phyloP scores from a whole-genome alignment of 2,888 invertebrate species.

The Zaprionus obscuricornis region DNA sequence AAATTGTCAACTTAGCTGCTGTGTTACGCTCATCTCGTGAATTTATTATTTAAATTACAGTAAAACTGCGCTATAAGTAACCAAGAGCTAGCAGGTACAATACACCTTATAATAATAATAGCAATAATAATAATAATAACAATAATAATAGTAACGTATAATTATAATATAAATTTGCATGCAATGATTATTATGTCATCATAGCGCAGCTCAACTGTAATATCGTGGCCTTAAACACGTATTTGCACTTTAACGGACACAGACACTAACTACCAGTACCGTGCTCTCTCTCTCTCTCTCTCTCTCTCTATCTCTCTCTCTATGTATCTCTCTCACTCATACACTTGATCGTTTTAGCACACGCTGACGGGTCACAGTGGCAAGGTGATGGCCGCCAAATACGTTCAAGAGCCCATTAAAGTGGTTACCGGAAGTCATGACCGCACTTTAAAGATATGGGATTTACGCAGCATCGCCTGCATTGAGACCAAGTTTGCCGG shows the following conservation, averaged over 20 bases:
- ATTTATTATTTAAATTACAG: too few relatives aligned
- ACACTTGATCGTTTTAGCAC: constrained; percentile 72
- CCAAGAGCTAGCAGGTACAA: too few relatives aligned
- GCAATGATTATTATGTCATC: too few relatives aligned
- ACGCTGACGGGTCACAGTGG: constrained; percentile 90
- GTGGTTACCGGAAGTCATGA: constrained; percentile 99
- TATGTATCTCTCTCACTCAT: too few relatives aligned
- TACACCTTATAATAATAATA: too few relatives aligned
- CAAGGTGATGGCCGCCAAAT: constrained; percentile 98
- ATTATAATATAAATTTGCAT: too few relatives aligned
- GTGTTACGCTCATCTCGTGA: constrained; percentile 14
- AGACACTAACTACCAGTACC: constrained; percentile 19
- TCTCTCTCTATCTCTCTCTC: too few relatives aligned
- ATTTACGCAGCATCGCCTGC: constrained; percentile 95
- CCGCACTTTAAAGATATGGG: constrained; percentile 99
- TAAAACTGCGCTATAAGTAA: too few relatives aligned
- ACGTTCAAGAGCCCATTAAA: constrained; percentile 95
- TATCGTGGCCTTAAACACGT: too few relatives aligned
- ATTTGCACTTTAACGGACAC: constrained; percentile 40
- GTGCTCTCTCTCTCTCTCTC: constrained; percentile 11
- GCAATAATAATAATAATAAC: too few relatives aligned
- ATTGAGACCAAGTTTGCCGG: constrained; percentile 97
- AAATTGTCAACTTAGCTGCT: constrained; percentile 10
- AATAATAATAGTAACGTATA: too few relatives aligned
- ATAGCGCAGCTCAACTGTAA: too few relatives aligned